Evolutionary conservation across 1,140 invertebrate species (phyloP).

Genomic region (Geopemphigus sp.): DNA sequence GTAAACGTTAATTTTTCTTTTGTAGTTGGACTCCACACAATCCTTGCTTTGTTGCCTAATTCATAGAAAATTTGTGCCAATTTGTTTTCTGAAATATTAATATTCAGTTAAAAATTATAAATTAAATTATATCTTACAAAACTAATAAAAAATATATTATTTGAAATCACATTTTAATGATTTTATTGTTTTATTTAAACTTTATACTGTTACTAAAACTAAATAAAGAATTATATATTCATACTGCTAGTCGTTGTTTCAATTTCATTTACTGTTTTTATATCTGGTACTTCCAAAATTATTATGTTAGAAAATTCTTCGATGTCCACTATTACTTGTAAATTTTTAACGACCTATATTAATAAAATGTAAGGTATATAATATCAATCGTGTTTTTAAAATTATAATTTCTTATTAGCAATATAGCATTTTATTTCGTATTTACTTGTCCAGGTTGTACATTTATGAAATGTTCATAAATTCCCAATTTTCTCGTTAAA

Average conservation of each 20-base stretch:
- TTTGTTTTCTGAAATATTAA: conserved; percentile 45
- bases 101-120: not conserved
- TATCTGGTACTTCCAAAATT: conserved; percentile 60
- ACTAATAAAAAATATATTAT: not conserved
- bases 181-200: not conserved
- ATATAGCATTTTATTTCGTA: not conserved
- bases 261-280: conserved; percentile 63
- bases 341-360: conserved; percentile 59
- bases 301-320: conserved; percentile 61
- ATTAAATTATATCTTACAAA: too few species aligned
- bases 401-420: not conserved
- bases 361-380: not conserved
- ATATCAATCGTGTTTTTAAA: not conserved
- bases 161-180: not conserved
- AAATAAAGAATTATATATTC: not conserved
- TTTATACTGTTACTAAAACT: not conserved
- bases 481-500: conserved; percentile 59
- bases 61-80: conserved; percentile 45
- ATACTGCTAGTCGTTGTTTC: conserved; percentile 53
- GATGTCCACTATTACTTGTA: conserved; percentile 62
- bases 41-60: conserved; percentile 50
- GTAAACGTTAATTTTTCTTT: conserved; percentile 57
- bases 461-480: conserved; percentile 65
- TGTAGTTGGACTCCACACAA: conserved; percentile 52
- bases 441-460: conserved; percentile 61